These are phyloP conservation scores for Masticophis lateralis DNA, from an alignment of 2,797 vertebrate genomes.

Conservation along the genomic window DNA sequence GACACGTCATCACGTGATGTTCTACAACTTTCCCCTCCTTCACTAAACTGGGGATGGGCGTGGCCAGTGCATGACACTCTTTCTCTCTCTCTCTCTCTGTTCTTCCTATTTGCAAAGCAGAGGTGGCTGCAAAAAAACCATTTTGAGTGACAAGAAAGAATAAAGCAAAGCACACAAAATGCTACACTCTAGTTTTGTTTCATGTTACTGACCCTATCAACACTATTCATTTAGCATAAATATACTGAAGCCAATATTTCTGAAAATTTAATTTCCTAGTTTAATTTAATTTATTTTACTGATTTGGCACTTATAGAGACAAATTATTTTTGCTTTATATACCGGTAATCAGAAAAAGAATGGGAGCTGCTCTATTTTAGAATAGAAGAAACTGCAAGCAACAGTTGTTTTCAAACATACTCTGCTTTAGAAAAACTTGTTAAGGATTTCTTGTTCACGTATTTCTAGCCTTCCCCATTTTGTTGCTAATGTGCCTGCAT, in stretches of 20 bases:
- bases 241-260: background rate
- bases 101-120: background rate
- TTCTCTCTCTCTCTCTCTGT: no score
- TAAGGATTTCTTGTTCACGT: background rate
- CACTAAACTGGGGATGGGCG: no score
- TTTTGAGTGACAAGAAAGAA: background rate
- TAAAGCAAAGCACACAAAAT: background rate
- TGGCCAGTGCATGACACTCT: accelerated
- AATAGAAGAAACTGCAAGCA: background rate
- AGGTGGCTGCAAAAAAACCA: background rate
- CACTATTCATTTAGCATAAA: slow-evolving; percentile 5
- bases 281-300: slow-evolving; percentile 16
- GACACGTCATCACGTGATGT: no score
- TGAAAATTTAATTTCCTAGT: slow-evolving; percentile 3
- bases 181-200: background rate
- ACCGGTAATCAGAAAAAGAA: background rate
- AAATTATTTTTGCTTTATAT: slow-evolving; percentile 10
- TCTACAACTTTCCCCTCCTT: no score
- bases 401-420: background rate
- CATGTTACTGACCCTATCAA: background rate
- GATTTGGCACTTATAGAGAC: background rate
- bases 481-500: background rate
- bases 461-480: background rate
- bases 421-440: background rate
- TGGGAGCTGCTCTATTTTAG: background rate